A percentile compares a stretch with the other conserved stretches of the same genome.
phyloP scores from a whole-genome alignment of 1,140 invertebrate species.

The Dolichoris vasculosae region DNA sequence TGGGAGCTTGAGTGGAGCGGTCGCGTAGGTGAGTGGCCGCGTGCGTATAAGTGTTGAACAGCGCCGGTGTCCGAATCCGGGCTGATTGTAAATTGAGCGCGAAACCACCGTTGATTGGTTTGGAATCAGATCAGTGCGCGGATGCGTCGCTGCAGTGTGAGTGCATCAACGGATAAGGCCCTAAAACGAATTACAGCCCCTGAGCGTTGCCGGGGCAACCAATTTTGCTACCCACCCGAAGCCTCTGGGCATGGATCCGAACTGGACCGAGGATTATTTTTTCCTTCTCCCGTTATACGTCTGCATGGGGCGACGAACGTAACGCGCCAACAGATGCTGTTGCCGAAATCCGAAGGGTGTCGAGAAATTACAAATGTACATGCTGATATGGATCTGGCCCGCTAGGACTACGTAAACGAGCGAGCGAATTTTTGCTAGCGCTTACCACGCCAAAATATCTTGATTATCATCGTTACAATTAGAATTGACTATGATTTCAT shows the following conservation, averaged over 20 bases:
- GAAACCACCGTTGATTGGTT: slow-evolving; percentile 73
- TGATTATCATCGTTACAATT: no score
- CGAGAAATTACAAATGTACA: neutral
- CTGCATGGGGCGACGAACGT: neutral
- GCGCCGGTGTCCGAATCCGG: slow-evolving; percentile 19
- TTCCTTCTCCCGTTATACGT: neutral
- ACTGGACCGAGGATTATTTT: no score
- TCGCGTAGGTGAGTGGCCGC: neutral
- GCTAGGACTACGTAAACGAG: no score
- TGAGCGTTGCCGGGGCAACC: slow-evolving; percentile 55
- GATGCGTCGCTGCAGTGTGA: slow-evolving; percentile 34
- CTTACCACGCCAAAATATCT: neutral
- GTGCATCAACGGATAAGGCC: slow-evolving; percentile 55
- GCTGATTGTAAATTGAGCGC: slow-evolving; percentile 73
- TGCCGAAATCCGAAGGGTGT: neutral
- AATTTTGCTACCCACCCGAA: neutral
- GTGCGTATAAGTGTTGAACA: neutral
- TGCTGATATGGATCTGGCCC: neutral
- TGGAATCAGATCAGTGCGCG: slow-evolving; percentile 71
- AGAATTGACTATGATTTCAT: neutral
- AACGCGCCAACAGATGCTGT: neutral
- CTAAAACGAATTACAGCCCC: slow-evolving; percentile 57
- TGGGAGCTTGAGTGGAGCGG: neutral
- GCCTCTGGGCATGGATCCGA: neutral
- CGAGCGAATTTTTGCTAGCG: neutral